phyloP scores from a whole-genome alignment of 1,140 invertebrate species.

The Solen grandis region DNA sequence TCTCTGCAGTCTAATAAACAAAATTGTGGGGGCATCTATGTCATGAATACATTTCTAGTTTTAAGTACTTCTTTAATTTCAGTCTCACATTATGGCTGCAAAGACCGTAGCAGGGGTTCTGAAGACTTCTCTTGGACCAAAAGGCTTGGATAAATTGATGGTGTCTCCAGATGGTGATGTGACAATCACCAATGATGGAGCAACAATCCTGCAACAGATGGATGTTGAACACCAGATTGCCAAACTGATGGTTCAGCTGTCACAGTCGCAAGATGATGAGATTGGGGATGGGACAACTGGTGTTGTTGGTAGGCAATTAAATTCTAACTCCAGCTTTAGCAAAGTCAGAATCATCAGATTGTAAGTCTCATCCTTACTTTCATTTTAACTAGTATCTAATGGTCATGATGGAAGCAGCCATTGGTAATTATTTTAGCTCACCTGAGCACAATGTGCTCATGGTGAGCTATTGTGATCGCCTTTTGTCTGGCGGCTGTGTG shows the following conservation, averaged over 20 bases:
- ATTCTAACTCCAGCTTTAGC: slow-evolving; percentile 17
- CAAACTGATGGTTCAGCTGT: slow-evolving; percentile 98
- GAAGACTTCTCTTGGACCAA: slow-evolving; percentile 97
- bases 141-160: slow-evolving; percentile 86
- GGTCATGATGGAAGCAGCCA: too few species aligned
- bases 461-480: too few species aligned
- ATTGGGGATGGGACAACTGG: slow-evolving; percentile 99
- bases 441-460: too few species aligned
- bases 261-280: slow-evolving; percentile 99
- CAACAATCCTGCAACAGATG: slow-evolving; percentile 99
- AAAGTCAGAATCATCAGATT: neutral
- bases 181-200: slow-evolving; percentile 99
- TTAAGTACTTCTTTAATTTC: slow-evolving; percentile 80
- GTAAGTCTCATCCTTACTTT: neutral
- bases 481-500: too few species aligned
- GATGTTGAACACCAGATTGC: slow-evolving; percentile 99
- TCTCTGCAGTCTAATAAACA: too few species aligned
- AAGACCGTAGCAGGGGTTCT: slow-evolving; percentile 94
- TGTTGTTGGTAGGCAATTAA: slow-evolving; percentile 89
- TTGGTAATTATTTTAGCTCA: too few species aligned
- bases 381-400: neutral
- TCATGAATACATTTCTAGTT: too few species aligned
- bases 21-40: too few species aligned
- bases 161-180: slow-evolving; percentile 98
- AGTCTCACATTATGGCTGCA: slow-evolving; percentile 98